phyloP scores from a whole-genome alignment of 2,113 vertebrate genomes.

The Eulemur rufifrons region DNA sequence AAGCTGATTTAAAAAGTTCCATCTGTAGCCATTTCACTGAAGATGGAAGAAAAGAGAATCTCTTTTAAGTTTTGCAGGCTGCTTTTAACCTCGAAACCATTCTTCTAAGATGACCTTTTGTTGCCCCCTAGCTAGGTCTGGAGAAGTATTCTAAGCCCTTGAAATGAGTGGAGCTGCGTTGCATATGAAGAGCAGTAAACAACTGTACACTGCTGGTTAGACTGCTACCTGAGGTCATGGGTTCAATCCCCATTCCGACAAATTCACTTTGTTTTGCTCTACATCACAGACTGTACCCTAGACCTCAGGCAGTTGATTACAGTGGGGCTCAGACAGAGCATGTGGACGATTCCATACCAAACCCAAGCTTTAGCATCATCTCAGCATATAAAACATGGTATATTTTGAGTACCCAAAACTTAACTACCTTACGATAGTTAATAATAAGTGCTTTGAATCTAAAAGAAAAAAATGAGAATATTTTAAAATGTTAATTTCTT shows the following conservation, averaged over 20 bases:
- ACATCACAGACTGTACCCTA: background rate
- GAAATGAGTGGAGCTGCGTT: background rate
- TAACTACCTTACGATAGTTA: background rate
- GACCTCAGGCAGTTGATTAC: background rate
- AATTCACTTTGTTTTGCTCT: conserved; percentile 6
- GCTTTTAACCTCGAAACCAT: conserved; percentile 63
- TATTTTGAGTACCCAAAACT: background rate
- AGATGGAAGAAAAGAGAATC: conserved; percentile 66
- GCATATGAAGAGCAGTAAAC: conserved; percentile 28
- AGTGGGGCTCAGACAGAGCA: background rate
- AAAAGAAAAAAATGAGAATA: conserved; percentile 24
- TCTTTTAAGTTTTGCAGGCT: conserved; percentile 74
- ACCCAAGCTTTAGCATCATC: background rate
- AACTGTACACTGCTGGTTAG: background rate
- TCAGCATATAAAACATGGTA: background rate
- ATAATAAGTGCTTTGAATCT: conserved; percentile 49
- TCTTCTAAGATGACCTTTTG: conserved; percentile 74
- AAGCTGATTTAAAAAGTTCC: conserved; percentile 46
- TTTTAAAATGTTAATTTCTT: conserved; percentile 38
- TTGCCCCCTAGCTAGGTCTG: conserved; percentile 50
- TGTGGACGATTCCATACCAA: background rate
- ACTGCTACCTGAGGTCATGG: conserved; percentile 11
- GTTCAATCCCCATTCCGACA: background rate
- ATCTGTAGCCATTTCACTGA: conserved; percentile 15
- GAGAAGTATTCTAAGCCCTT: conserved; percentile 17